Base-by-base conservation (phyloP, 2,888 invertebrate genomes). In the Polydrusus cervinus region DNA sequence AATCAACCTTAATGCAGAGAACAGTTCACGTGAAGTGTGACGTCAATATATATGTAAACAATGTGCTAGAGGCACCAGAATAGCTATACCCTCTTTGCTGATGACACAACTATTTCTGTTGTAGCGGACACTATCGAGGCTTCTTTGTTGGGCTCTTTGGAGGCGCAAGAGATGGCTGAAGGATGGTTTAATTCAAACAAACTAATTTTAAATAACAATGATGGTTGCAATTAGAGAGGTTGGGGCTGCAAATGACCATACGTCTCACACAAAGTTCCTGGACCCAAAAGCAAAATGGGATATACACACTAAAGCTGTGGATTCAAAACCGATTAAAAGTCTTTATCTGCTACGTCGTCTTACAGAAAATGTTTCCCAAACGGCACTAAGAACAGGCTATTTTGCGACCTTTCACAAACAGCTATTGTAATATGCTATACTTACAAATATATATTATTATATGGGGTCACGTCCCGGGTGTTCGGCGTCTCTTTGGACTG, bases 341-440 rank as follows among this genome's bases (percentile, higher is more conserved):
- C 9, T 49, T 1, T 49, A 49, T 18, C 49, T 49, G 49, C 49
- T 49, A 49, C 49, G 49, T 49, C 49, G 18, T 1, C 18, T 49
- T 49, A 18, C 49, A 8, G 49, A 49, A 18, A 49, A 49, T 49
- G 49, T 49, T 18, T 49, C 49, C 49, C 49, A 49, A 6, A 6
- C 8, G 8, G 49, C 8, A 16, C 49, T 49, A 49, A 18, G 49
- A 18, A 16, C 49, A 49, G 49, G 18, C 2, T 49, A 49, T 49
- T 49, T 49, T 49, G 49, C 49, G 13, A 18, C 18, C 8, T 49
- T 49, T 18, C 18, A 49, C 3, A 18, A 16, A 49, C 18, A 49
- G 18, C 16, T 49, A 9, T 49, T 18, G n/a, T n/a, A n/a, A 1
- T 45, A 45, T 45, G 45, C n/a, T 45, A 6, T 45, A 45, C 49